Percentiles rank a stretch among this genome's conserved stretches.
These are phyloP conservation scores for Capitulum mitella DNA, from an alignment of 2,888 invertebrate genomes.

Conservation along the genomic window DNA sequence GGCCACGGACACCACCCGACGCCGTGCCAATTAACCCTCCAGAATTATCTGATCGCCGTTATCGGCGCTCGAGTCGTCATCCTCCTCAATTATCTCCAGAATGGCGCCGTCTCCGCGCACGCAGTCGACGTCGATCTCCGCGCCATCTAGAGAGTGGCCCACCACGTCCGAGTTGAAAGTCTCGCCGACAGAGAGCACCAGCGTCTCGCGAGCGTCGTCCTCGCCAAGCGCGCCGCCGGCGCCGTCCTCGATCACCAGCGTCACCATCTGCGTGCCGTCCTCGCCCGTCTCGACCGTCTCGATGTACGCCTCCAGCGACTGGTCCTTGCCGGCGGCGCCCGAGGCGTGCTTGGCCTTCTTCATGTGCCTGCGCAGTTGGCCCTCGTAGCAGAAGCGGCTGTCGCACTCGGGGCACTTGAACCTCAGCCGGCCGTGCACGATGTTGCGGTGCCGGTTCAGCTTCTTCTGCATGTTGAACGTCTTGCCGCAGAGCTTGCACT, in stretches of 20 bases:
- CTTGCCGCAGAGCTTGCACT: neutral
- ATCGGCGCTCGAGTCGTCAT: neutral
- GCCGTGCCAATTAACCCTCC: neutral
- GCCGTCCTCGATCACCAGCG: neutral
- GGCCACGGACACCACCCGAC: too few relatives aligned
- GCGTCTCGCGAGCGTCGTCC: neutral
- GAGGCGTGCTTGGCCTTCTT: neutral
- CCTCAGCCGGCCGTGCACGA: neutral
- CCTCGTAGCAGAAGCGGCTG: neutral
- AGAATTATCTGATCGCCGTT: neutral
- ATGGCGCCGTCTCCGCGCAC: neutral
- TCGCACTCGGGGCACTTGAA: neutral
- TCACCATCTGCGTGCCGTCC: slow-evolving; percentile 22
- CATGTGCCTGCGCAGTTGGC: slow-evolving; percentile 1
- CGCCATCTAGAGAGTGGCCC: neutral
- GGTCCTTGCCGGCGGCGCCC: neutral
- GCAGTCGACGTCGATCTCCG: neutral
- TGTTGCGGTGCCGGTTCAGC: neutral
- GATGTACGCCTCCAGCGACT: slow-evolving; percentile 12
- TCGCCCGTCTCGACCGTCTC: slow-evolving; percentile 14
- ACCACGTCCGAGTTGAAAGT: neutral
- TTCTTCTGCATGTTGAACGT: slow-evolving; percentile 17
- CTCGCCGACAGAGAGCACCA: slow-evolving; percentile 15
- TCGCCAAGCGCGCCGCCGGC: neutral
- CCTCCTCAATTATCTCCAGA: neutral